A percentile compares a stretch with the other conserved stretches of the same genome.
Evolutionary conservation across 1,140 invertebrate genomes (phyloP).

Genomic region (Conus ventricosus): DNA sequence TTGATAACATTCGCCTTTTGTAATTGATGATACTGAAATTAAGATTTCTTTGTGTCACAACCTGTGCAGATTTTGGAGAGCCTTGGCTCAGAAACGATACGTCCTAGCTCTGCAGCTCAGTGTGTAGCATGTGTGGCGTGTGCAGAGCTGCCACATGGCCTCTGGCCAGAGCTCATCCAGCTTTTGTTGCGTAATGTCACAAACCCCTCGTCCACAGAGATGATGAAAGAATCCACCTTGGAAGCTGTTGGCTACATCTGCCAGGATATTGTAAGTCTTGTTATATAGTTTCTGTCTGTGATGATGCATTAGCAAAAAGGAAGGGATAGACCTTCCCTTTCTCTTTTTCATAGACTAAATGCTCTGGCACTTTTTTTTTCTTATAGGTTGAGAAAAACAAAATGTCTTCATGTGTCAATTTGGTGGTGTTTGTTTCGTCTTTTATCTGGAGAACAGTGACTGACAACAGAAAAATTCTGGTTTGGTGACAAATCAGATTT

Average conservation of each 20-base stretch:
- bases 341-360: conserved; percentile 3
- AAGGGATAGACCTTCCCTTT: not conserved
- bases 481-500: too few relatives aligned
- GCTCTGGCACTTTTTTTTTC: not conserved
- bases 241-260: conserved; percentile 96
- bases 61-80: conserved; percentile 87
- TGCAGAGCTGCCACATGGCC: conserved; percentile 89
- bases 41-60: not conserved
- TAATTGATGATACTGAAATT: not conserved
- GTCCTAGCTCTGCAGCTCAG: conserved; percentile 96
- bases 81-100: conserved; percentile 94
- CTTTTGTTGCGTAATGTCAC: conserved; percentile 92
- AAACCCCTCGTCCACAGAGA: conserved; percentile 87
- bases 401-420: too few relatives aligned
- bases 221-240: conserved; percentile 95
- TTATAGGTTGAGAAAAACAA: not conserved
- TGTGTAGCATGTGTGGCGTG: conserved; percentile 99
- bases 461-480: too few relatives aligned
- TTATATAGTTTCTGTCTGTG: too few relatives aligned
- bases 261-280: conserved; percentile 82
- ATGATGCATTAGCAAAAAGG: not conserved
- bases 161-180: conserved; percentile 88
- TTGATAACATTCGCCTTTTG: too few relatives aligned
- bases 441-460: too few relatives aligned
- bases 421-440: too few relatives aligned